Conservation (phyloP, 2,888 invertebrate genomes). For the Notocelia uddmanniana region DNA sequence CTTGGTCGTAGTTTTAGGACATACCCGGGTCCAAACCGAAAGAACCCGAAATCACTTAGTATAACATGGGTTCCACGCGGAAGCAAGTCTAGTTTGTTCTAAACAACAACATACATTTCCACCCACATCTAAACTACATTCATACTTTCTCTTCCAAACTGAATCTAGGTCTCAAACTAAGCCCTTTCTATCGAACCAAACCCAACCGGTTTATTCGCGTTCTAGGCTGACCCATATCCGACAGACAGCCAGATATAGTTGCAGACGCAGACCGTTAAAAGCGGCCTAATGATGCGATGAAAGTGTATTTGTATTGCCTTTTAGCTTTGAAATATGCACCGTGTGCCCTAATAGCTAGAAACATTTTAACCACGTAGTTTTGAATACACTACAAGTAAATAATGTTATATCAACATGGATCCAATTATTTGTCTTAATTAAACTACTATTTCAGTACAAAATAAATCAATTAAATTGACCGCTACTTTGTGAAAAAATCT, state of each 20-base stretch:
- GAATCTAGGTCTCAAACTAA: constrained; percentile 33
- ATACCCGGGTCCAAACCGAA: too few species aligned
- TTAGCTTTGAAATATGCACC: not conserved
- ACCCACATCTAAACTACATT: not conserved
- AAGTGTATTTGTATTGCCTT: not conserved
- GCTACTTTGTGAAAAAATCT: too few species aligned
- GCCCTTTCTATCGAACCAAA: constrained; percentile 26
- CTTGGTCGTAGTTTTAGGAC: too few species aligned
- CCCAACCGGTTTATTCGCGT: constrained; percentile 37
- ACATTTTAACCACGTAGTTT: too few species aligned
- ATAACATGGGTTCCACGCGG: too few species aligned
- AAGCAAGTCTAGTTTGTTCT: not conserved
- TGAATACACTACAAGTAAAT: too few species aligned
- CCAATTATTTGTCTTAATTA: too few species aligned
- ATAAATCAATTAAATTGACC: too few species aligned
- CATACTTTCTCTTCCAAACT: constrained; percentile 29
- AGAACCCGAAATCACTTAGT: too few species aligned
- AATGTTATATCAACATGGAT: too few species aligned
- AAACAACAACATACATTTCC: not conserved
- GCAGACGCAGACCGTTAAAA: constrained; percentile 34
- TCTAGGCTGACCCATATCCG: constrained; percentile 33
- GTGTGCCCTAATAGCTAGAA: too few species aligned
- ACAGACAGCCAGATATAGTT: not conserved
- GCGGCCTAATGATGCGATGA: not conserved
- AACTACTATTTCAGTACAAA: too few species aligned